These are phyloP conservation scores for Rhinopithecus roxellana DNA, from an alignment of 2,113 vertebrate genomes.

Conservation along the genomic window DNA sequence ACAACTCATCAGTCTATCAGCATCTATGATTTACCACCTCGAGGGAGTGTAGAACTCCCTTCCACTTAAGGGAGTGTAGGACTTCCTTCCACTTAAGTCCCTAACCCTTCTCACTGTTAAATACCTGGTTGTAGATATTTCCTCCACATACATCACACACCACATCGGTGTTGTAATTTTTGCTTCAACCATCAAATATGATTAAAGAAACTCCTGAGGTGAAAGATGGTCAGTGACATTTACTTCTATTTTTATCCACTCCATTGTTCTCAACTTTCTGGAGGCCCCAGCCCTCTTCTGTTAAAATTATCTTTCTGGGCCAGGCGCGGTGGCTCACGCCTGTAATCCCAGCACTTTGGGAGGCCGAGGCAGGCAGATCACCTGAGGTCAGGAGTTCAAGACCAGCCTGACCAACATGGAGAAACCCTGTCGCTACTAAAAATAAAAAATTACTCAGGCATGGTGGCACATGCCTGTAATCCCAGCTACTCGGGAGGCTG, in stretches of 20 bases:
- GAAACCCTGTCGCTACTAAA: no score
- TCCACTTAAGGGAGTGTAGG: background rate
- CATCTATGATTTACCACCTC: rapidly evolving
- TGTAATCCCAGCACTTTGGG: no score
- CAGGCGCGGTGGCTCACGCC: no score
- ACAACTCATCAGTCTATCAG: background rate
- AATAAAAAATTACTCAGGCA: no score
- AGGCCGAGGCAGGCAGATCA: no score
- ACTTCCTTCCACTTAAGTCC: background rate
- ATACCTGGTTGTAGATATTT: background rate
- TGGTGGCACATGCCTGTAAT: no score
- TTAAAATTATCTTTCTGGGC: background rate
- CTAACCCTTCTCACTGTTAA: background rate
- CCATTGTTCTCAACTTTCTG: background rate
- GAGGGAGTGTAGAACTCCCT: rapidly evolving
- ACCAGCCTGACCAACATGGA: no score
- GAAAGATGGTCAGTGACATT: background rate
- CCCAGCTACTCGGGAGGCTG: no score
- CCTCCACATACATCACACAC: background rate
- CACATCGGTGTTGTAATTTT: background rate
- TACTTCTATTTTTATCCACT: background rate
- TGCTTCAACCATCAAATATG: background rate
- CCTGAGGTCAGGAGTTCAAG: no score
- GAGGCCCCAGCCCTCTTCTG: background rate
- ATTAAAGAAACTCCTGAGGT: background rate